Evolutionary conservation across 2,113 vertebrate species (phyloP).

Genomic region (Campylomormyrus numenius): DNA sequence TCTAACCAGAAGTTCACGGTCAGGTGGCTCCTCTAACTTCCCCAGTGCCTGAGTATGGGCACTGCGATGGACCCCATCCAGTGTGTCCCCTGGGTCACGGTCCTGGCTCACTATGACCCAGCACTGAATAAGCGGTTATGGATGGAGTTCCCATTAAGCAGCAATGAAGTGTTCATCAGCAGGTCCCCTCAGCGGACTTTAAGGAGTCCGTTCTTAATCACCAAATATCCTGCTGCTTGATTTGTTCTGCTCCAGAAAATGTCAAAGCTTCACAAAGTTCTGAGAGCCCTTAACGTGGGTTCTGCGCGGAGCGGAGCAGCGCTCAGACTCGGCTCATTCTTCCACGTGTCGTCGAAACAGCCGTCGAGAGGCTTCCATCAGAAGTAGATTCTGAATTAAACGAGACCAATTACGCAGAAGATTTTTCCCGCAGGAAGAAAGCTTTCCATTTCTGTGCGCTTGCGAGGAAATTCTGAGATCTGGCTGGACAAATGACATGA

Average conservation of each 20-base stretch:
- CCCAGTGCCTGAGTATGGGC: neutral
- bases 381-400: conserved; percentile 34
- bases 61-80: neutral
- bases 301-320: neutral
- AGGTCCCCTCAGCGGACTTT: neutral
- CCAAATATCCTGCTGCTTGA: neutral
- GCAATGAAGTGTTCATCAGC: neutral
- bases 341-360: conserved; percentile 24
- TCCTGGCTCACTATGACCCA: neutral
- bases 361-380: conserved; percentile 39
- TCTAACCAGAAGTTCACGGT: neutral
- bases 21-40: neutral
- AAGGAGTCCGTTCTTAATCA: neutral
- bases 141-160: neutral
- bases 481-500: conserved; percentile 35
- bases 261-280: neutral
- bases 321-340: neutral
- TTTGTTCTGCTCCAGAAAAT: neutral
- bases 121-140: neutral
- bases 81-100: neutral
- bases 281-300: neutral
- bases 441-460: neutral
- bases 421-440: neutral
- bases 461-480: neutral
- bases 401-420: conserved; percentile 8